These are phyloP conservation scores for Ptilorrhoa leucosticta DNA, from an alignment of 2,113 vertebrate genomes.

Conservation along the genomic window DNA sequence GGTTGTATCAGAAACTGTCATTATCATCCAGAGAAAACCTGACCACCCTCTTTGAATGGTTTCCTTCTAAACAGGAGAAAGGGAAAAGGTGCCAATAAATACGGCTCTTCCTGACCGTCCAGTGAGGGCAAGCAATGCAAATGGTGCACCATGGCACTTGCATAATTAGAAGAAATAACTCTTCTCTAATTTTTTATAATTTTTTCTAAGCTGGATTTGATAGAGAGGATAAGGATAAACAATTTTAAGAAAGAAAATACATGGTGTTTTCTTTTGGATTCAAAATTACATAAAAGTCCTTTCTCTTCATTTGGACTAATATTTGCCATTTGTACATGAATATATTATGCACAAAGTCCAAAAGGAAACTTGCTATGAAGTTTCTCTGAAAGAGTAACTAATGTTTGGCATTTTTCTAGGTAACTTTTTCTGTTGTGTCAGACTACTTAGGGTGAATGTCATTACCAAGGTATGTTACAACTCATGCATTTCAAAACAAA, in stretches of 20 bases:
- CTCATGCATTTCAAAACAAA: neutral
- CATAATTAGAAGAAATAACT: neutral
- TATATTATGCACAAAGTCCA: neutral
- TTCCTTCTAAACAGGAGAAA: neutral
- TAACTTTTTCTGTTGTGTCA: neutral
- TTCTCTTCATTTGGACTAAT: neutral
- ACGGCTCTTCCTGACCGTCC: neutral
- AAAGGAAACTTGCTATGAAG: neutral
- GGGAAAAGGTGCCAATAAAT: neutral
- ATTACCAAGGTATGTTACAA: neutral
- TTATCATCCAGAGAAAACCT: neutral
- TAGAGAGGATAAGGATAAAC: neutral
- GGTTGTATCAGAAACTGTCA: neutral
- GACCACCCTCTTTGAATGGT: neutral
- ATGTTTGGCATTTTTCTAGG: neutral
- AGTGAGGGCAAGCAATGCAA: neutral
- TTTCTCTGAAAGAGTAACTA: neutral
- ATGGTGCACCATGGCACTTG: fast-evolving
- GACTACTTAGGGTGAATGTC: neutral
- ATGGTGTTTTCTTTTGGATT: neutral
- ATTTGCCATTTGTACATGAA: neutral
- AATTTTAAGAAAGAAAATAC: neutral
- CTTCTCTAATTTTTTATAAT: neutral
- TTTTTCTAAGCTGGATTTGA: neutral
- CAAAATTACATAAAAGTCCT: neutral